phyloP scores from a whole-genome alignment of 2,888 invertebrate species.

The Drosophila niveifrons region DNA sequence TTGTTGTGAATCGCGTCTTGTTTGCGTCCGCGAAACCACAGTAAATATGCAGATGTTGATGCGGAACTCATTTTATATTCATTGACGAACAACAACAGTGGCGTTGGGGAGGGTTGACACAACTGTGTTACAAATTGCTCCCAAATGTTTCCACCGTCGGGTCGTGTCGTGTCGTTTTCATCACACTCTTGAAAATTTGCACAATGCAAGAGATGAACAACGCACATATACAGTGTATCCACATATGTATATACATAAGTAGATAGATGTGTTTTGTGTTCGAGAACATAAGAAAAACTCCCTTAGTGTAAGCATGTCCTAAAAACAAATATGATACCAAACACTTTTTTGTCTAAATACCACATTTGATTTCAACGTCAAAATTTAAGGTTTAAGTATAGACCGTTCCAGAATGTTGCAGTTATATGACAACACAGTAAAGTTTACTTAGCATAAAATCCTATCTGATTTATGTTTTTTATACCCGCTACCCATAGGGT shows the following conservation, averaged over 20 bases:
- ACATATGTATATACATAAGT: background rate
- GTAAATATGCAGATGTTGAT: constrained; percentile 26
- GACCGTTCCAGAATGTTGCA: no score
- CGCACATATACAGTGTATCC: constrained; percentile 12
- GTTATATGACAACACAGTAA: no score
- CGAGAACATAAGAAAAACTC: background rate
- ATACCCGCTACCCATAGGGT: no score
- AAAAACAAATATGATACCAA: background rate
- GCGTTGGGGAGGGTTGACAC: constrained; percentile 4
- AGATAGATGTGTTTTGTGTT: constrained; percentile 3
- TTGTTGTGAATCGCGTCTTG: constrained; percentile 54
- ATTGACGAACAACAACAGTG: constrained; percentile 46
- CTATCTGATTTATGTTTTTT: no score
- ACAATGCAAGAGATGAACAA: constrained; percentile 38
- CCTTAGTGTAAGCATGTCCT: background rate
- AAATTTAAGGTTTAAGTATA: no score
- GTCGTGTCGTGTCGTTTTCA: constrained; percentile 8
- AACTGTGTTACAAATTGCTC: constrained; percentile 32
- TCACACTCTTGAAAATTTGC: constrained; percentile 16
- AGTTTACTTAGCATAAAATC: no score
- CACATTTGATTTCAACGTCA: no score
- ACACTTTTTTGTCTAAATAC: no score
- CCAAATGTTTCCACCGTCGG: constrained; percentile 25
- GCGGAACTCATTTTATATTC: constrained; percentile 61
- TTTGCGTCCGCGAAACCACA: constrained; percentile 29